Conservation (phyloP, 1,140 invertebrate species). For the Drosophila pruinosa region DNA sequence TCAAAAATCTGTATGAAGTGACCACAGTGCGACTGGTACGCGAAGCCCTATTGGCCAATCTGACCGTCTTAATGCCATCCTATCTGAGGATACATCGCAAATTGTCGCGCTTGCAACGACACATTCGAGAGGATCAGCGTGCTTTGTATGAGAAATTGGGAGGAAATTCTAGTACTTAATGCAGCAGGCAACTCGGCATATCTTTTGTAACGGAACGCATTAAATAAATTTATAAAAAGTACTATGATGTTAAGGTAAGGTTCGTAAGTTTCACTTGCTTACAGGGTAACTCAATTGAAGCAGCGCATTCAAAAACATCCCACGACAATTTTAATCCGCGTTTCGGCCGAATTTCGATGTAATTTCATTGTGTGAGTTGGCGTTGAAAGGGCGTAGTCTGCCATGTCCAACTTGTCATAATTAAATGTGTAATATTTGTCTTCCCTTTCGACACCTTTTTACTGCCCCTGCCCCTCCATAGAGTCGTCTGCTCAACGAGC, state of each 20-base stretch:
- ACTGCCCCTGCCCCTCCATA: neutral
- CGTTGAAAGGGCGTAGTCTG: slow-evolving; percentile 3
- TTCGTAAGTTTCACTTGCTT: no score
- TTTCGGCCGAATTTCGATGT: slow-evolving; percentile 12
- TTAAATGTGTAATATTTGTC: slow-evolving; percentile 77
- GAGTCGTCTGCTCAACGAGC: slow-evolving; percentile 37
- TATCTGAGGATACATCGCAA: slow-evolving; percentile 48
- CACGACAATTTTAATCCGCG: slow-evolving; percentile 19
- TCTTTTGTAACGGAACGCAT: no score
- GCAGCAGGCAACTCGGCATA: no score
- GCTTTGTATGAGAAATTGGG: slow-evolving; percentile 30
- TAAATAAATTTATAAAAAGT: no score
- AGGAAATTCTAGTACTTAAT: slow-evolving; percentile 8
- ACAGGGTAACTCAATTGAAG: neutral
- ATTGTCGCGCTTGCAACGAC: slow-evolving; percentile 36
- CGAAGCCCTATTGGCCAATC: slow-evolving; percentile 6
- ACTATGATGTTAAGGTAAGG: no score
- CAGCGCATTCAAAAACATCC: neutral
- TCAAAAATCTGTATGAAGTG: slow-evolving; percentile 50
- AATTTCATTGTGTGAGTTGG: slow-evolving; percentile 39
- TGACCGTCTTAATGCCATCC: slow-evolving; percentile 29
- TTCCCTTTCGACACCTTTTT: slow-evolving; percentile 64
- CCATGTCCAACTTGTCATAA: slow-evolving; percentile 59
- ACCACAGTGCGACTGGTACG: slow-evolving; percentile 43
- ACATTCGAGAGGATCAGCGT: slow-evolving; percentile 33